Percentiles rank a stretch among this genome's conserved stretches.
Conservation (phyloP, 2,797 vertebrate species). For the Malurus splendens region DNA sequence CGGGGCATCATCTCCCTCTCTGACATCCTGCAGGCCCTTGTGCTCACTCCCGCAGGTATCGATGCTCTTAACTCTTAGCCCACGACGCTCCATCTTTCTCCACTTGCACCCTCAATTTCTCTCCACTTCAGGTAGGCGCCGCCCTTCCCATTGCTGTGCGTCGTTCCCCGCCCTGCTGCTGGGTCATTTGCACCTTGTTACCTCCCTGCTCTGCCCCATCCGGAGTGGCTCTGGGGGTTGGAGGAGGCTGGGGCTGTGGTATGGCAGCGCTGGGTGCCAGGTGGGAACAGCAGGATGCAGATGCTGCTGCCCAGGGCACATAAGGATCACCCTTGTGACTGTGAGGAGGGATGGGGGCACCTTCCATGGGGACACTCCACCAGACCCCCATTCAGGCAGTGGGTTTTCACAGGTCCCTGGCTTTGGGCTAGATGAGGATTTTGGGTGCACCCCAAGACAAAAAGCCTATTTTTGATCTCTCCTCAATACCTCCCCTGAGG, state of each 20-base stretch:
- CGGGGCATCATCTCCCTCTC: constrained; percentile 93
- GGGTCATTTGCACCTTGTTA: neutral
- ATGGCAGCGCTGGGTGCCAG: accelerated
- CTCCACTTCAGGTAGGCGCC: constrained; percentile 71
- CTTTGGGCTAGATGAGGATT: neutral
- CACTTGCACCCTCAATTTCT: constrained; percentile 46
- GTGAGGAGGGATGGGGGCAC: neutral
- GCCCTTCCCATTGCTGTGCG: neutral
- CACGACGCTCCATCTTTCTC: constrained; percentile 47
- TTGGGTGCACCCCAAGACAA: neutral
- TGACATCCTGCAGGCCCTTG: constrained; percentile 92
- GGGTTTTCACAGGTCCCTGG: neutral
- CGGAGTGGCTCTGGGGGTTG: accelerated
- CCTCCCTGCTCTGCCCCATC: neutral
- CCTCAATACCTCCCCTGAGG: neutral
- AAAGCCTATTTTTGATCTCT: neutral
- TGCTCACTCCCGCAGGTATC: constrained; percentile 94
- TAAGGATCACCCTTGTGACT: neutral
- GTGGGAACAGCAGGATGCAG: neutral
- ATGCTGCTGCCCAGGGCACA: neutral
- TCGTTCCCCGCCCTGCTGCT: neutral
- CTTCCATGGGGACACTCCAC: neutral
- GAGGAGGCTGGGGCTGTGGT: neutral
- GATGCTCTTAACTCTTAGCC: constrained; percentile 86
- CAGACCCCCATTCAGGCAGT: neutral